These are phyloP conservation scores for Scolopax rusticola DNA, from an alignment of 2,797 vertebrate species.

Conservation along the genomic window DNA sequence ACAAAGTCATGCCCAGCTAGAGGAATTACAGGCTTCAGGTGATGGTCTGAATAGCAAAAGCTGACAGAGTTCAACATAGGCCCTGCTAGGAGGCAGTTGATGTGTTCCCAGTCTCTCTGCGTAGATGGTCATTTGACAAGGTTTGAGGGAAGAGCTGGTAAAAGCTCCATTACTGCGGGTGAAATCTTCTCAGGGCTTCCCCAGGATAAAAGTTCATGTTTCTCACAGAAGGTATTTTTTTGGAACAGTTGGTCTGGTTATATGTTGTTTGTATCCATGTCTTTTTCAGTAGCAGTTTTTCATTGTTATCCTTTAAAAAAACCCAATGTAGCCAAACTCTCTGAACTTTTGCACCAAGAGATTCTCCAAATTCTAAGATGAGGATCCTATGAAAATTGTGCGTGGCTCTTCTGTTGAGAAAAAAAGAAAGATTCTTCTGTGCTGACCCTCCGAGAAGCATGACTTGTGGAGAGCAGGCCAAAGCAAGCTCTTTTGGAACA, in stretches of 20 bases:
- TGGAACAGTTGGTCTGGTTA: not conserved
- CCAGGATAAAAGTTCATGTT: not conserved
- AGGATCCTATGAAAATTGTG: not conserved
- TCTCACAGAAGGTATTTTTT: not conserved
- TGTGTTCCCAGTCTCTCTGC: not conserved
- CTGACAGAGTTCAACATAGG: not conserved
- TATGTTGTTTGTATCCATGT: not conserved
- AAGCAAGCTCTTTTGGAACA: not conserved
- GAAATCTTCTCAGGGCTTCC: not conserved
- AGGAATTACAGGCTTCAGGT: slow-evolving; percentile 29
- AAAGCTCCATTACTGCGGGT: not conserved
- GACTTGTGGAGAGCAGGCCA: not conserved
- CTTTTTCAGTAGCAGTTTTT: not conserved
- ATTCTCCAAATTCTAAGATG: not conserved
- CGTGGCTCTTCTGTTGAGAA: fast-evolving
- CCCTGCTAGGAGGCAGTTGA: not conserved
- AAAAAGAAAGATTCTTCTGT: not conserved
- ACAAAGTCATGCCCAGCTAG: not conserved
- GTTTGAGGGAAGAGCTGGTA: not conserved
- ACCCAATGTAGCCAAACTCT: fast-evolving
- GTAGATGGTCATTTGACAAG: not conserved
- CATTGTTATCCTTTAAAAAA: not conserved
- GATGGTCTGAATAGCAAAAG: slow-evolving; percentile 30
- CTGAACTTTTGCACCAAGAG: not conserved
- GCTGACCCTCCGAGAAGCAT: not conserved